These are phyloP conservation scores for Gonioctena quinquepunctata DNA, from an alignment of 1,140 invertebrate genomes.

Conservation along the genomic window DNA sequence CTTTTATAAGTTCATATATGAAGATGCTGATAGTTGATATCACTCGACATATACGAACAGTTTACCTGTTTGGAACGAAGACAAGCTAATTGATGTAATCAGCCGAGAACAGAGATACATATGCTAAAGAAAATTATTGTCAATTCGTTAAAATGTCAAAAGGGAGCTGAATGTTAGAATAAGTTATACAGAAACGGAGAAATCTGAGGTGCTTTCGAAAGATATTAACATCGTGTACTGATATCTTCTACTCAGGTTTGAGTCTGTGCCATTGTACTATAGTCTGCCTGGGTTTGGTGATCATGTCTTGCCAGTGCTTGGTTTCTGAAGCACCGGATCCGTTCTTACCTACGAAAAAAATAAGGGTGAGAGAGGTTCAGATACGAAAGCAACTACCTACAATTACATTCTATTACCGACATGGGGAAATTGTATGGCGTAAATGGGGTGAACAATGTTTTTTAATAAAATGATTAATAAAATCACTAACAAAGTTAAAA, in stretches of 20 bases:
- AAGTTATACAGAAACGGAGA: background rate
- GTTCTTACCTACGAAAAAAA: constrained; percentile 78
- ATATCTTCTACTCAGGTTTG: constrained; percentile 73
- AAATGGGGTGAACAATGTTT: too few species aligned
- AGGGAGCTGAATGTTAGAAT: background rate
- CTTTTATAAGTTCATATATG: too few species aligned
- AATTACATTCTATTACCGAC: too few species aligned
- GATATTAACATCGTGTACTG: background rate
- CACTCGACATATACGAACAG: background rate
- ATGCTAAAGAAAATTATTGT: constrained; percentile 8
- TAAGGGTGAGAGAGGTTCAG: too few species aligned
- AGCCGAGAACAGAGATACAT: background rate
- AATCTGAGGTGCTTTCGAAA: constrained; percentile 20
- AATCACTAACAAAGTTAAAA: too few species aligned
- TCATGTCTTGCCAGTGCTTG: constrained; percentile 96
- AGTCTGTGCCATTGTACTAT: constrained; percentile 91
- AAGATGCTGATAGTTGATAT: too few species aligned
- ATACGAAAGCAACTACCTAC: background rate
- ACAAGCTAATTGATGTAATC: background rate
- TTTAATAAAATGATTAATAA: too few species aligned
- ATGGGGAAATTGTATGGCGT: too few species aligned
- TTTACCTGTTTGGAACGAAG: background rate
- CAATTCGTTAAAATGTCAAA: constrained; percentile 8
- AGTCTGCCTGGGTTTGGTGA: constrained; percentile 90
- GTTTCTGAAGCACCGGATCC: constrained; percentile 89